phyloP scores from a whole-genome alignment of 2,113 vertebrate species.

The Pteruthius melanotis region DNA sequence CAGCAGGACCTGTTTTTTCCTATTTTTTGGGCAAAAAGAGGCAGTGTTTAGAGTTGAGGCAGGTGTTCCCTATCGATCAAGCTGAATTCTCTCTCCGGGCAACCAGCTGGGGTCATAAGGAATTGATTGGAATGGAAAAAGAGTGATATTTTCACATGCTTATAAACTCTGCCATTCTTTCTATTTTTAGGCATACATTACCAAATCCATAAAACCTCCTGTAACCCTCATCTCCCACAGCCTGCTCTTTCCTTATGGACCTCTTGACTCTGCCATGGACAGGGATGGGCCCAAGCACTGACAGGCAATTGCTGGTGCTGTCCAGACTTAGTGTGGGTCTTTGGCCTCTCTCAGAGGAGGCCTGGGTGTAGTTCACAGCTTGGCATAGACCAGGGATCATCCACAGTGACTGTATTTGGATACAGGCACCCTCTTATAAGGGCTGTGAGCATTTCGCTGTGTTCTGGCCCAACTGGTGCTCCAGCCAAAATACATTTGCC shows the following conservation, averaged over 20 bases:
- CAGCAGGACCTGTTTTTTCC: neutral
- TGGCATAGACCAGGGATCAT: neutral
- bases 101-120: neutral
- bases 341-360: neutral
- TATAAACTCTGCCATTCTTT: neutral
- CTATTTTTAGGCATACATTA: neutral
- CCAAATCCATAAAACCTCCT: neutral
- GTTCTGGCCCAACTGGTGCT: neutral
- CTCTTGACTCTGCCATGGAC: neutral
- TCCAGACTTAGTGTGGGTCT: rapidly evolving
- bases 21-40: neutral
- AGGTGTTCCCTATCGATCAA: rapidly evolving
- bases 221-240: neutral
- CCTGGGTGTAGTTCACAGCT: neutral
- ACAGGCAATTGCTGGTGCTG: neutral
- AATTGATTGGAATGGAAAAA: neutral
- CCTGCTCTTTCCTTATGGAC: neutral
- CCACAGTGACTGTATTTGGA: neutral
- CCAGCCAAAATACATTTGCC: neutral
- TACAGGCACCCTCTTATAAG: neutral
- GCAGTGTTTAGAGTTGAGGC: neutral
- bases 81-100: neutral
- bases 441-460: neutral
- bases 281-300: too few species aligned
- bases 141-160: neutral